A percentile compares a stretch with the other conserved stretches of the same genome.
These are phyloP conservation scores for Episyrphus balteatus DNA, from an alignment of 1,140 invertebrate species.

Conservation along the genomic window DNA sequence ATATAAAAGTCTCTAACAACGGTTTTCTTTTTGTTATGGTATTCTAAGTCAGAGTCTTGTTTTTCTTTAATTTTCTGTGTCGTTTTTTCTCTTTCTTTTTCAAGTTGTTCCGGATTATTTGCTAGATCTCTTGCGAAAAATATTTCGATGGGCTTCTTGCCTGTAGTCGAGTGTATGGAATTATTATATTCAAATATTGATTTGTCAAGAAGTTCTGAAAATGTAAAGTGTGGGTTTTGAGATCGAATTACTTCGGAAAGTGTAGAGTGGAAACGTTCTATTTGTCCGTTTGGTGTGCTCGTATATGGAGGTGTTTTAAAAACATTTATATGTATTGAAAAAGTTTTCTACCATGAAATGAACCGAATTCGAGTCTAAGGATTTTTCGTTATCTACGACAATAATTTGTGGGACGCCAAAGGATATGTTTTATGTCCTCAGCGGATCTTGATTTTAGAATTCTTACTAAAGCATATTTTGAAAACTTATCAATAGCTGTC, in stretches of 20 bases:
- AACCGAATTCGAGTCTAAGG: neutral
- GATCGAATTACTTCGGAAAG: neutral
- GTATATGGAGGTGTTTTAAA: neutral
- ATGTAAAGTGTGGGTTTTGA: neutral
- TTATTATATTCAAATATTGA: neutral
- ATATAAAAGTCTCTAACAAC: neutral
- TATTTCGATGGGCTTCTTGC: neutral
- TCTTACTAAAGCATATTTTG: neutral
- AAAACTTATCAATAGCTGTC: neutral
- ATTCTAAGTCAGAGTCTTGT: constrained; percentile 4
- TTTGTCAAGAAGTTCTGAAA: neutral
- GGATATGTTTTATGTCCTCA: neutral
- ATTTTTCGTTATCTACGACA: constrained; percentile 1
- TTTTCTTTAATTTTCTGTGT: neutral
- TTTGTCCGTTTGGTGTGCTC: neutral
- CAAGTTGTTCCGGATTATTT: neutral
- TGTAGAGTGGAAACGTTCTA: neutral
- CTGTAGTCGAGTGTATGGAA: neutral
- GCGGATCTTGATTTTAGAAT: constrained; percentile 1
- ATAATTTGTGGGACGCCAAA: neutral
- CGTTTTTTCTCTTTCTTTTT: neutral
- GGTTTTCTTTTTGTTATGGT: constrained; percentile 3
- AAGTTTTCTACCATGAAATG: neutral
- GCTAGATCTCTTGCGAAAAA: neutral
- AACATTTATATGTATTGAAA: neutral